These are phyloP conservation scores for Etia nguti DNA, from an alignment of 2,113 vertebrate genomes.

Conservation along the genomic window DNA sequence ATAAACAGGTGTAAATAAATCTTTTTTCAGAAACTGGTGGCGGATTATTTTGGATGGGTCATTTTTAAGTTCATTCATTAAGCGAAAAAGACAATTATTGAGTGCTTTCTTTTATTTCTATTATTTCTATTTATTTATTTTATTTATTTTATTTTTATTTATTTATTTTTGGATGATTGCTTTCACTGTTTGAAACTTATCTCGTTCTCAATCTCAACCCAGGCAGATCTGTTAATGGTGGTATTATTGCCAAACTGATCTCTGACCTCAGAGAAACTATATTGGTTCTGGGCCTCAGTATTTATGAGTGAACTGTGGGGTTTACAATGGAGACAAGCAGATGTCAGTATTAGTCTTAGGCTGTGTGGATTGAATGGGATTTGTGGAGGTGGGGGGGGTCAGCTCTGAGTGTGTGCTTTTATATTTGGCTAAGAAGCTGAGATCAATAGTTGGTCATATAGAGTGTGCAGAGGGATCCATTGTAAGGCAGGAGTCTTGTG, in stretches of 20 bases:
- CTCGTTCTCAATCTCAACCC: background rate
- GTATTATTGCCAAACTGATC: conserved; percentile 59
- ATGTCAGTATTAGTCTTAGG: conserved; percentile 62
- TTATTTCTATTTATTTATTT: background rate
- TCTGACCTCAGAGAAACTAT: conserved; percentile 56
- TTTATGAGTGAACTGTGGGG: conserved; percentile 58
- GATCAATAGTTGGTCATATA: conserved; percentile 74
- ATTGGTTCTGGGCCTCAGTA: conserved; percentile 58
- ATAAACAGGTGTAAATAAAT: background rate
- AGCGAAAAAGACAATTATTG: background rate
- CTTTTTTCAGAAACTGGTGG: background rate
- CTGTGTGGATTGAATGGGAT: conserved; percentile 19
- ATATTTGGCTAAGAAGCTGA: conserved; percentile 58
- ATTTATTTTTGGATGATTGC: background rate
- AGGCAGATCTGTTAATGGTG: conserved; percentile 42
- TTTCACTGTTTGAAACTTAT: background rate
- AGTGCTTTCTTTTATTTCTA: background rate
- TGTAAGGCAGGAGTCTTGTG: conserved; percentile 39
- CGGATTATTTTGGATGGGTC: background rate
- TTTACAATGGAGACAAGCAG: conserved; percentile 67
- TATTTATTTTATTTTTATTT: background rate
- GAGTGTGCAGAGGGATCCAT: conserved; percentile 62
- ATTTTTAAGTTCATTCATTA: background rate
- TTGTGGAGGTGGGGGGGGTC: background rate
- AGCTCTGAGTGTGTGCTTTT: conserved; percentile 48